Evolutionary conservation across 2,113 vertebrate species (phyloP), one percentile per base, ranked within the genome.

Genomic region (Colistium nudipinnis): DNA sequence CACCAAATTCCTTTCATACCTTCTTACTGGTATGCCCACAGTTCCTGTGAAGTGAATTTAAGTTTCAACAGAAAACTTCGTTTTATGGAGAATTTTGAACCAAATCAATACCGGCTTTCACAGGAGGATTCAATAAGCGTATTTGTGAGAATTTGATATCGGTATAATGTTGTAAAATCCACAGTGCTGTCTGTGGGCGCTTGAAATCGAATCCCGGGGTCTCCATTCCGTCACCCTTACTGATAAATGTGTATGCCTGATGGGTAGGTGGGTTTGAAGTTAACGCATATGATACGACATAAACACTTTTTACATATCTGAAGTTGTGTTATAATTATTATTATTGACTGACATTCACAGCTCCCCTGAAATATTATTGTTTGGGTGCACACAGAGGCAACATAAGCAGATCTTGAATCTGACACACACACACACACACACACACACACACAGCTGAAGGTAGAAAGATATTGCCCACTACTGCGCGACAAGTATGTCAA

Each of bases 371-470:
- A 45, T 36, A 44, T 17, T 11, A 61, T 13, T 41, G 22, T 39
- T 17, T 16, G 7, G 25, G 39, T 38, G 19, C 20, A 56, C 12
- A 27, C 14, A 4, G 22, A 2, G 9, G 38, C 6, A 41, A 22
- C 27, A 25, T 1, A 10, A 33, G 41, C n/a, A 48, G 41, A 35
- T 17, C 11, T 11, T 36, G 4, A 1, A 43, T 24, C 35, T n/a
- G 22, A 43, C 19, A 27, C 30, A 62, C 59, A n/a, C n/a, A n/a
- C n/a, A n/a, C n/a, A n/a, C n/a, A n/a, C n/a, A n/a, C 51, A 25
- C 20, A 62, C 62, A 70, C 10, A 70, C 20, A 14, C n/a, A 51
- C 47, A 62, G 43, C 36, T 20, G 36, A 9, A 66, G 9, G 61
- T 7, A 24, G 48, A 12, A 36, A 20, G 6, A 8, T 16, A 20